Evolutionary conservation across 2,113 vertebrate species (phyloP), one percentile per base, ranked within the genome.

Genomic region (Chionomys nivalis): DNA sequence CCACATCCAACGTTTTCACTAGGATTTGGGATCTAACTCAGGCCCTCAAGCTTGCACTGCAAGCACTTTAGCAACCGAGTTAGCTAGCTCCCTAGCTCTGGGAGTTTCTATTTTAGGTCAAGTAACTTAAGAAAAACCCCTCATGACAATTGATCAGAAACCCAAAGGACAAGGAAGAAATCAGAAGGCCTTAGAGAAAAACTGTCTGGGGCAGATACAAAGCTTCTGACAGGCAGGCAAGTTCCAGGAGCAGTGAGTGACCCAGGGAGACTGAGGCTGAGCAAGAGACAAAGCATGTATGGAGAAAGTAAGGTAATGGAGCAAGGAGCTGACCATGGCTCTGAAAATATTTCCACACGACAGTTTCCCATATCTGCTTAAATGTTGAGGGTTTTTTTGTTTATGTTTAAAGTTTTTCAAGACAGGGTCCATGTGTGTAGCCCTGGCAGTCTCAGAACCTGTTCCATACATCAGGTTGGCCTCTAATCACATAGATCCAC

Each of bases 71-170:
- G 65, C 24, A 33, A 87, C 63, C 49, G 21, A 87, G 33, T 31
- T 52, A 16, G 19, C 70, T 70, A 16, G 19, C 70, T 70, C 11
- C 47, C 65, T n/a, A 52, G 66, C 65, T 23, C 44, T 24, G 16
- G 33, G 9, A 36, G 42, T 65, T 66, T 96, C 92, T 95, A 78
- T 79, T 90, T 90, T 94, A 82, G 31, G 73, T 23, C 49, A 2
- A 24, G 21, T 89, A 89, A 96, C 36, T 39, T 88, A 28, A 90
- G n/a, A 94, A 31, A 82, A 76, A 89, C 47, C 36, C 85, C 90
- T 68, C 47, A 47, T 33, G 28, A 86, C 68, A 93, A 63, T 82
- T 78, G 47, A 73, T 68, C 39, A 94, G 77, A 96, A 96, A 89
- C 61, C 65, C 79, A 9, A 94, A 95, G 61, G 31, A 83, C 94